Evolutionary conservation across 1,140 invertebrate species (phyloP), one percentile per base, ranked within the genome.

Genomic region (Spodoptera litura): DNA sequence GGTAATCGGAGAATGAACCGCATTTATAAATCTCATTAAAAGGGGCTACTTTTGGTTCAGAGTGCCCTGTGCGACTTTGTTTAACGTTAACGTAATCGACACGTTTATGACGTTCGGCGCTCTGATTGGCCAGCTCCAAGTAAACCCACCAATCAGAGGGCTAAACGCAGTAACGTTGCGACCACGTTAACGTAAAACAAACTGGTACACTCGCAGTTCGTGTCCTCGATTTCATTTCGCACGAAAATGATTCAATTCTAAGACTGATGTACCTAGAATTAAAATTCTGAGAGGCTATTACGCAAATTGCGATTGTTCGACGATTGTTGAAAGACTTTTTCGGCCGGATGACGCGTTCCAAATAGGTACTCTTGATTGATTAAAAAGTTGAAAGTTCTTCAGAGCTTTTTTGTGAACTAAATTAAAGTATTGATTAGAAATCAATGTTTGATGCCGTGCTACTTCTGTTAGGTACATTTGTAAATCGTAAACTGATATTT

Each of bases 21-120:
- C 85, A 83, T 84, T 89, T 85, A 86, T 87, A 88, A 85, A 92
- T 91, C 88, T 92, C 88, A 91, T 91, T 90, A 89, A 85, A 68
- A 82, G 82, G 87, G 83, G 44, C 44, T 84, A 81, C 81, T 84
- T 73, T 83, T 76, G 80, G 78, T 82, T 85, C 82, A 59, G 61
- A 31, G 31, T 31, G 31, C 31, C 31, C 4, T 4, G 31, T 31
- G 31, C 4, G 31, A 31, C 3, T 5, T 31, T 31, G 31, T 31
- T 31, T 31, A 4, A 31, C 31, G 31, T 31, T 0, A 31, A 31
- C 0, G 31, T 5, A 2, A 31, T 31, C 31, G 31, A 31, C 31
- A 31, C 31, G 4, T 31, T 5, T 4, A 3, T 31, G 31, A 20
- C 31, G 31, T 31, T 5, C 31, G 2, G 31, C 31, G 3, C 31